A percentile compares a stretch with the other conserved stretches of the same genome.
Evolutionary conservation across 2,113 vertebrate genomes (phyloP).

Genomic region (Nipponia nippon): DNA sequence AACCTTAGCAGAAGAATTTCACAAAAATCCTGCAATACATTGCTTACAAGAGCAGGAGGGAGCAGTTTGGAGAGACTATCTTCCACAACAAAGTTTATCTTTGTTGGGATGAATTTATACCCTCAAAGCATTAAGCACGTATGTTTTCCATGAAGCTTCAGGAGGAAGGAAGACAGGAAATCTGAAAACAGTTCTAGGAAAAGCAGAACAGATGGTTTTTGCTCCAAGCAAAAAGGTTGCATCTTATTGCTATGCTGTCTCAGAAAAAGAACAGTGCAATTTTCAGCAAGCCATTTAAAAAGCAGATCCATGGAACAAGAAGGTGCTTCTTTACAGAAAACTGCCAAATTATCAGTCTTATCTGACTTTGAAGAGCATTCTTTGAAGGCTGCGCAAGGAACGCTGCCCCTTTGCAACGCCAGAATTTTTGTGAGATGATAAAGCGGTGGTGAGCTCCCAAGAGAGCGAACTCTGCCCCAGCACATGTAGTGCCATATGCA

Average conservation of each 20-base stretch:
- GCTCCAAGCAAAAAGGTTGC: background rate
- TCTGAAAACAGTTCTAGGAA: background rate
- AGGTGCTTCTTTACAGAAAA: background rate
- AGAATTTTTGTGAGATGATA: background rate
- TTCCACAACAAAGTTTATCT: background rate
- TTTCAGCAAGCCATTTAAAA: background rate
- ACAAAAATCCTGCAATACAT: background rate
- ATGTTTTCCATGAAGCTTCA: background rate
- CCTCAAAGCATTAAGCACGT: background rate
- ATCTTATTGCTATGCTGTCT: background rate
- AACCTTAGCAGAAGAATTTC: background rate
- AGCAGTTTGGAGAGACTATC: background rate
- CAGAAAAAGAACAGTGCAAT: background rate
- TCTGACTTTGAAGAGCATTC: background rate
- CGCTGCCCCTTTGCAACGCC: accelerated
- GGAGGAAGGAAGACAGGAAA: background rate
- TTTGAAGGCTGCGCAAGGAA: background rate
- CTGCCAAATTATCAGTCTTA: background rate
- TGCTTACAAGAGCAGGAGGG: background rate
- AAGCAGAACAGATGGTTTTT: background rate
- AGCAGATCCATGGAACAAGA: background rate
- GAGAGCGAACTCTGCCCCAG: background rate
- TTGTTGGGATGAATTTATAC: background rate
- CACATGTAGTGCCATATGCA: background rate
- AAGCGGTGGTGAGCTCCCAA: background rate